Percentiles rank a stretch among this genome's conserved stretches.
Conservation (phyloP, 2,888 invertebrate species). For the Rhopalosiphum nymphaeae region DNA sequence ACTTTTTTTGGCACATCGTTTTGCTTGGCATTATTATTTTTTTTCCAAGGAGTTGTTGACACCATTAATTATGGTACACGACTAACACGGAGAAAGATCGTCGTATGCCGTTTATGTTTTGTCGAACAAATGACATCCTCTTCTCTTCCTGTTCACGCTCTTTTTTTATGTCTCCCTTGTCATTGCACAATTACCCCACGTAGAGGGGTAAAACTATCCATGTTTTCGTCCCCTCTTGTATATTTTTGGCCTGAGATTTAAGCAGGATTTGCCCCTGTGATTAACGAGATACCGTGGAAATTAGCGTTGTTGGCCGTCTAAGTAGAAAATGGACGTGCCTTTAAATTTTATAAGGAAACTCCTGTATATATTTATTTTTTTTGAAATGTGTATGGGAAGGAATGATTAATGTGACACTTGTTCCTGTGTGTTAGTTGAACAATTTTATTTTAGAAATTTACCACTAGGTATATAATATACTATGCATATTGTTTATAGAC, state of each 20-base stretch:
- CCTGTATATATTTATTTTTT: slow-evolving; percentile 27
- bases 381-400: not conserved
- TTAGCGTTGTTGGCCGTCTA: slow-evolving; percentile 33
- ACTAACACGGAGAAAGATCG: slow-evolving; percentile 48
- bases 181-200: slow-evolving; percentile 59
- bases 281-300: slow-evolving; percentile 56
- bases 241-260: slow-evolving; percentile 49
- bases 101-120: slow-evolving; percentile 56
- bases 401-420: slow-evolving; percentile 49
- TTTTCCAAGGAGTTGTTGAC: slow-evolving; percentile 55
- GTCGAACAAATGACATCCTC: slow-evolving; percentile 62
- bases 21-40: slow-evolving; percentile 42
- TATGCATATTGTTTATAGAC: not conserved
- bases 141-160: not conserved
- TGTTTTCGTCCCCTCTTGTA: slow-evolving; percentile 35
- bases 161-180: slow-evolving; percentile 35
- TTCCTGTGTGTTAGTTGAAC: not conserved
- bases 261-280: slow-evolving; percentile 48
- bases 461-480: not conserved
- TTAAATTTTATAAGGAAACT: slow-evolving; percentile 36
- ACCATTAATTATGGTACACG: slow-evolving; percentile 61
- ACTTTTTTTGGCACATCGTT: slow-evolving; percentile 34
- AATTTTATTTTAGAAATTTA: not conserved
- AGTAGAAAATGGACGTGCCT: not conserved
- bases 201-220: slow-evolving; percentile 40